A percentile compares a stretch with the other conserved stretches of the same genome.
phyloP scores from a whole-genome alignment of 2,113 vertebrate species.

The Sphaerodactylus townsendi region DNA sequence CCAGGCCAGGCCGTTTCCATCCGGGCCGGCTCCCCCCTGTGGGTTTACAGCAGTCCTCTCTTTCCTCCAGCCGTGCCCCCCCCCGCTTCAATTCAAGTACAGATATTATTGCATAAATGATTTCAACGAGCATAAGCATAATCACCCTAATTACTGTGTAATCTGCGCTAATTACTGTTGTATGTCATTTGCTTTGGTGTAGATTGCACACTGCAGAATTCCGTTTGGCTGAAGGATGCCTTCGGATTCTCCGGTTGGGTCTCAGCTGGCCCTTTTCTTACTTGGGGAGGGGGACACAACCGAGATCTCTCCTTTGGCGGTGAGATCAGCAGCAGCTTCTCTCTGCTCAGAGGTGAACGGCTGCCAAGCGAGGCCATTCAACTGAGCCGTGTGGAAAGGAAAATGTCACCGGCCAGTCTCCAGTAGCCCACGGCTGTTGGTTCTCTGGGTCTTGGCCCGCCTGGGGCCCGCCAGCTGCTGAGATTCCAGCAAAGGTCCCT shows the following conservation, averaged over 20 bases:
- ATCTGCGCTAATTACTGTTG: constrained; percentile 80
- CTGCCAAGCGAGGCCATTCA: too few species aligned
- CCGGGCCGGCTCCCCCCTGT: background rate
- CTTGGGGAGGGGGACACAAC: background rate
- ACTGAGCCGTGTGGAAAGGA: too few species aligned
- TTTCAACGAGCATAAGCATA: constrained; percentile 74
- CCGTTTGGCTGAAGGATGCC: constrained; percentile 52
- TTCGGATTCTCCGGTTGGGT: constrained; percentile 3
- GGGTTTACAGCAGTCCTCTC: constrained; percentile 3
- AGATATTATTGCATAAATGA: constrained; percentile 74
- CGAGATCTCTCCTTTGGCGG: background rate
- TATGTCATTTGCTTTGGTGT: constrained; percentile 78
- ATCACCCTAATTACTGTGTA: constrained; percentile 80
- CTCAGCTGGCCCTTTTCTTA: background rate
- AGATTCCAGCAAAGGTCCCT: too few species aligned
- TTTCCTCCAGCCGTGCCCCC: constrained; percentile 47
- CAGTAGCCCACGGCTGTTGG: too few species aligned
- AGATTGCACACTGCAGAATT: constrained; percentile 65
- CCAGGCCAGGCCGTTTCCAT: background rate
- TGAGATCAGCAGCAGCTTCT: accelerated
- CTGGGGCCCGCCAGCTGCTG: too few species aligned
- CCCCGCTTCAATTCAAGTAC: constrained; percentile 48
- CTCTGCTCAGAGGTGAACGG: background rate
- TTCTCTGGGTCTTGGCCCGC: too few species aligned
- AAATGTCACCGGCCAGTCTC: too few species aligned